Base-by-base conservation (phyloP, 2,888 invertebrate genomes). In the Ceramica pisi region DNA sequence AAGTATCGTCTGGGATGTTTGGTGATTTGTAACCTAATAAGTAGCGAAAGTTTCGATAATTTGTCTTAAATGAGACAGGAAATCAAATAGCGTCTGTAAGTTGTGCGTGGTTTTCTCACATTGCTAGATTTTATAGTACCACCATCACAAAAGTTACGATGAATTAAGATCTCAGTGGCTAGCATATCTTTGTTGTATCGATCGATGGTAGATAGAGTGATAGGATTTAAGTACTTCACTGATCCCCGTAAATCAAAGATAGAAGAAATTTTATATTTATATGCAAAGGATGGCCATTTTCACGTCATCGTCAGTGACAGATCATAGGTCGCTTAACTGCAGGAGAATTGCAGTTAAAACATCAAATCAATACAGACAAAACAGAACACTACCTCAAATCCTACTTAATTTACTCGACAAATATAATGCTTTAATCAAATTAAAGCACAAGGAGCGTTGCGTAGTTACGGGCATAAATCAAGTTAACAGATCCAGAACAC, bases 401-500 rank as follows among this genome's bases (percentile, higher is more conserved):
- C 31, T 41, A 51, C 50, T 51, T 61, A 59, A 59, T 80, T 53
- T 50, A 51, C 16, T 23, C n/a, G 10, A 46, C 48, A 41, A 61
- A 12, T 68, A 16, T 79, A 60, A 56, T 57, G 19, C 38, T 72
- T 38, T 75, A 75, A 84, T 84, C 67, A 76, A 82, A 80, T 80
- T 75, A 71, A 53, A 71, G 77, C 57, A 73, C 63, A 68, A 81
- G 71, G 46, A 75, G 65, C 72, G 72, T 74, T 74, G 68, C 78
- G 67, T 76, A 71, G 71, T 74, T 64, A 80, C 57, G 75, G 76
- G 76, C 75, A 82, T 86, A 83, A 86, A 86, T 87, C 81, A 82
- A 73, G 80, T 75, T 46, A 80, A 87, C 85, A 80, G 85, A 85
- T 80, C 80, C 80, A 73, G 86, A 86, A 74, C 86, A 83, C 65